phyloP scores from a whole-genome alignment of 2,797 vertebrate genomes.

The Lophius americanus region DNA sequence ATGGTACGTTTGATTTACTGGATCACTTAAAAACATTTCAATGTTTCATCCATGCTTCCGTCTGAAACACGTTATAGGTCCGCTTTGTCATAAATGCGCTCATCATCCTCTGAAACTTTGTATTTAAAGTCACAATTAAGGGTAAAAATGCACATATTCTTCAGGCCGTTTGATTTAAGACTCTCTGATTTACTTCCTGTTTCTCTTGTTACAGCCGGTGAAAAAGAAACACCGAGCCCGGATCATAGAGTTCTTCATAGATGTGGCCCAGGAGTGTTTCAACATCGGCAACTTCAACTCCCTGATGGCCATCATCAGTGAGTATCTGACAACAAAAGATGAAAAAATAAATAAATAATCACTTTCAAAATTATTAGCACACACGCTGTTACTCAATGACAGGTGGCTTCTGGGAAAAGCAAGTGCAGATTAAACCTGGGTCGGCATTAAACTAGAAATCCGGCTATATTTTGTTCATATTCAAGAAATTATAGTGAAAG shows the following conservation, averaged over 20 bases:
- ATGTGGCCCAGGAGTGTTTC: constrained; percentile 94
- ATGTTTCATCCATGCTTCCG: too few relatives aligned
- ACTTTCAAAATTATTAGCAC: not conserved
- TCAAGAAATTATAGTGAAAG: not conserved
- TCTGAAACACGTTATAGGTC: too few relatives aligned
- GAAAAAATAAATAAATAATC: not conserved
- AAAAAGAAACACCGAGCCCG: constrained; percentile 95
- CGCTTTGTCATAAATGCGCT: too few relatives aligned
- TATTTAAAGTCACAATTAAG: not conserved
- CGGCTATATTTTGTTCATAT: not conserved
- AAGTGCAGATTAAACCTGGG: too few relatives aligned
- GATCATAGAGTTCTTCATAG: constrained; percentile 95
- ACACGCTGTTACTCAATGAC: not conserved
- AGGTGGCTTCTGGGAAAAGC: not conserved
- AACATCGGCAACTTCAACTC: constrained; percentile 98
- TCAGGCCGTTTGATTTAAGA: not conserved
- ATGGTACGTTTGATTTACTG: constrained; percentile 81
- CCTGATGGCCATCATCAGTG: constrained; percentile 96
- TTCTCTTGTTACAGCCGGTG: constrained; percentile 81
- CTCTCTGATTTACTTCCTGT: constrained; percentile 9
- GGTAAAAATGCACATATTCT: not conserved
- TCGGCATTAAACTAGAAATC: not conserved
- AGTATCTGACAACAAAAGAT: constrained; percentile 66
- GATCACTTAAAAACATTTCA: not conserved
- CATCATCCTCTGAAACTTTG: not conserved